Percentiles rank a stretch among this genome's conserved stretches.
These are phyloP conservation scores for Liposcelis brunnea DNA, from an alignment of 2,888 invertebrate genomes.

Conservation along the genomic window DNA sequence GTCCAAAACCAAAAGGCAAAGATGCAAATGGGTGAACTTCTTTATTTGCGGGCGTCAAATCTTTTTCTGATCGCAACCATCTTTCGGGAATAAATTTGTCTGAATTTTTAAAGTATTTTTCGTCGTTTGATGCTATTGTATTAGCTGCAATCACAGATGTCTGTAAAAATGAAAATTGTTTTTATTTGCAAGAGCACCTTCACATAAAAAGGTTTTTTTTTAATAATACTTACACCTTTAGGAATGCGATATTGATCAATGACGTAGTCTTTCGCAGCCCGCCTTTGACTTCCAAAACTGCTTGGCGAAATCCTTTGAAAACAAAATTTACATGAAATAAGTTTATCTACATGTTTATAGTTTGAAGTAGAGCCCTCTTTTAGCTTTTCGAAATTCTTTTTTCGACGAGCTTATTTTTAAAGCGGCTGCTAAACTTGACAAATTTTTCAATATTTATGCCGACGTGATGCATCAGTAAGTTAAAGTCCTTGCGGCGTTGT, in stretches of 20 bases:
- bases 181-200: too few species aligned
- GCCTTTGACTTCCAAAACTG: conserved; percentile 37
- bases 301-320: conserved; percentile 44
- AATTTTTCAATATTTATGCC: too few species aligned
- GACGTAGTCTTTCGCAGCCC: conserved; percentile 34
- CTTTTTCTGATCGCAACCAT: neutral
- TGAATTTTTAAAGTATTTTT: neutral
- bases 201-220: neutral
- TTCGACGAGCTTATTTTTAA: too few species aligned
- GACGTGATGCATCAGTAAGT: too few species aligned
- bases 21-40: neutral
- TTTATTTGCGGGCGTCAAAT: neutral
- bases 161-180: too few species aligned
- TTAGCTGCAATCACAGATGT: neutral
- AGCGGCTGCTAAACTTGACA: too few species aligned
- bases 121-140: neutral
- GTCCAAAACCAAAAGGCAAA: conserved; percentile 3
- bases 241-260: conserved; percentile 46
- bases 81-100: neutral
- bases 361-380: too few species aligned
- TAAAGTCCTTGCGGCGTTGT: too few species aligned
- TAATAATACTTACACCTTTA: conserved; percentile 32
- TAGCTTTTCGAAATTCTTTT: too few species aligned
- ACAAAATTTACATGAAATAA: too few species aligned
- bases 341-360: too few species aligned